Evolutionary conservation across 2,113 vertebrate genomes (phyloP).

Genomic region (Corythornis madagascariensis): DNA sequence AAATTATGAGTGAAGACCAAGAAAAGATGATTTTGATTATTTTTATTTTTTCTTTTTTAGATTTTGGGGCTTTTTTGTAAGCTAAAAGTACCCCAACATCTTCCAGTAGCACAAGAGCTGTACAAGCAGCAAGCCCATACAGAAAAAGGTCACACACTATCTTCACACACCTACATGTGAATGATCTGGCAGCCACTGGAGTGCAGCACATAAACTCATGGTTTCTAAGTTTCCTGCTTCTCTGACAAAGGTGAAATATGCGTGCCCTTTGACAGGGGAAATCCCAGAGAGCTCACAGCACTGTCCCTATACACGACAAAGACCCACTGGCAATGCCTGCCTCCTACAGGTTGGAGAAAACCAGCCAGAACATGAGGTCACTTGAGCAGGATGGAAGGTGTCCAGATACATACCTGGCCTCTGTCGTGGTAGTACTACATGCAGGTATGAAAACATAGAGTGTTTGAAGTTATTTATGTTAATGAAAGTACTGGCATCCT

Average conservation of each 20-base stretch:
- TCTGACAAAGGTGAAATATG: not conserved
- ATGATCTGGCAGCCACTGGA: not conserved
- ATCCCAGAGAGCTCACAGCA: not conserved
- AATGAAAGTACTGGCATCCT: not conserved
- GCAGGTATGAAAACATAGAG: not conserved
- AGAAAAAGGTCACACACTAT: not conserved
- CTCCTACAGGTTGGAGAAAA: not conserved
- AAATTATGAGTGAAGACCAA: not conserved
- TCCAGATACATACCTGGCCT: not conserved
- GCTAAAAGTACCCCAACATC: not conserved
- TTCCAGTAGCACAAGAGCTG: not conserved
- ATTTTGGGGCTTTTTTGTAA: not conserved
- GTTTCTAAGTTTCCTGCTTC: not conserved
- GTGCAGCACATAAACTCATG: not conserved
- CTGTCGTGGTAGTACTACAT: fast-evolving
- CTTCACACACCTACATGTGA: not conserved
- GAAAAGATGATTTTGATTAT: not conserved
- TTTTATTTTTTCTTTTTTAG: not conserved
- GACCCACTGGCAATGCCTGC: not conserved
- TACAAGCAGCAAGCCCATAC: not conserved
- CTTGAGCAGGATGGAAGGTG: not conserved
- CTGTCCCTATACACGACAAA: fast-evolving
- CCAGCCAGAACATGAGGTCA: not conserved
- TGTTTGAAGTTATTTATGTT: not conserved
- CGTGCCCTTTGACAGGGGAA: not conserved